Evolutionary conservation across 2,888 invertebrate genomes (phyloP).

Genomic region (Tetragonula carbonaria): DNA sequence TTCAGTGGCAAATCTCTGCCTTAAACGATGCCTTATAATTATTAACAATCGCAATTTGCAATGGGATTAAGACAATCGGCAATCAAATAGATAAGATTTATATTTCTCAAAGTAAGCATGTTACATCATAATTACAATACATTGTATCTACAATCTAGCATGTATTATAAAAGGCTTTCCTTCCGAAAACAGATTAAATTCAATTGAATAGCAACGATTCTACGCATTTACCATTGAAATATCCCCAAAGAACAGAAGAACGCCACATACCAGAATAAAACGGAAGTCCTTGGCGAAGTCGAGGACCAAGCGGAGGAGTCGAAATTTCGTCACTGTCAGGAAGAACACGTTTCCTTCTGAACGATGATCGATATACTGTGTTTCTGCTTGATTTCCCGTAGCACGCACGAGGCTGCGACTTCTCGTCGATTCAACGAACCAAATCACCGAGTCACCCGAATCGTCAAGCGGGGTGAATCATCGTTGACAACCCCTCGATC

Average conservation of each 20-base stretch:
- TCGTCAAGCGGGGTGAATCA: slow-evolving; percentile 39
- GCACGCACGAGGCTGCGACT: slow-evolving; percentile 45
- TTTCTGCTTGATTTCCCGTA: slow-evolving; percentile 34
- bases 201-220: background rate
- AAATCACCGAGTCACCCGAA: slow-evolving; percentile 50
- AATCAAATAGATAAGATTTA: too few relatives aligned
- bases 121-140: too few relatives aligned
- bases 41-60: too few relatives aligned
- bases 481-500: slow-evolving; percentile 37
- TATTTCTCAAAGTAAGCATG: too few relatives aligned
- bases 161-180: too few relatives aligned
- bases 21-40: too few relatives aligned
- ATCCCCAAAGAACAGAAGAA: background rate
- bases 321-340: slow-evolving; percentile 36
- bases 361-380: slow-evolving; percentile 24
- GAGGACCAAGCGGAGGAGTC: slow-evolving; percentile 18
- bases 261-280: slow-evolving; percentile 50
- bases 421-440: slow-evolving; percentile 32
- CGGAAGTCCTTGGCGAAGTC: slow-evolving; percentile 29
- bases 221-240: background rate
- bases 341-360: slow-evolving; percentile 37
- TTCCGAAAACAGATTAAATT: too few relatives aligned
- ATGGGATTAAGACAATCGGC: too few relatives aligned
- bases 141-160: too few relatives aligned
- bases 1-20: too few relatives aligned